A percentile compares a stretch with the other conserved stretches of the same genome.
phyloP scores from a whole-genome alignment of 2,113 vertebrate species.

The Taurulus bubalis region DNA sequence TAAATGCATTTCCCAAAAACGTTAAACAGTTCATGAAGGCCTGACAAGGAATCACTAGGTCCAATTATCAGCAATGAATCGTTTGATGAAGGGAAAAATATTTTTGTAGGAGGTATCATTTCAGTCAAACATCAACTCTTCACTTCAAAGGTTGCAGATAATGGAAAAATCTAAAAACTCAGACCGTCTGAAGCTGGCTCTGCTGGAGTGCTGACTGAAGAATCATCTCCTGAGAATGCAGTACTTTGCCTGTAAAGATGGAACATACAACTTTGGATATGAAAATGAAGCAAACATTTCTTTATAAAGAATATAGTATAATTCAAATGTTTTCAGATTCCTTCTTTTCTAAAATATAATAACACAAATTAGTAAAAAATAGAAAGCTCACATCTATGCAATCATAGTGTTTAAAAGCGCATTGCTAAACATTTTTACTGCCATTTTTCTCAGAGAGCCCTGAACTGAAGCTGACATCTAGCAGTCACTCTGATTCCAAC shows the following conservation, averaged over 20 bases:
- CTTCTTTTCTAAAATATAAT: neutral
- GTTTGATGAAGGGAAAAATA: neutral
- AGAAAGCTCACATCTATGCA: neutral
- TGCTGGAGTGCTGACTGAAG: conserved; percentile 63
- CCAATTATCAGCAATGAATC: neutral
- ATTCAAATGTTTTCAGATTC: neutral
- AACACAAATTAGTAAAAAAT: neutral
- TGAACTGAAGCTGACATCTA: conserved; percentile 27
- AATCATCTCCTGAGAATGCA: conserved; percentile 59
- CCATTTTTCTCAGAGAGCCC: conserved; percentile 19
- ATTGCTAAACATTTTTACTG: neutral
- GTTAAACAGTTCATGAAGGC: neutral
- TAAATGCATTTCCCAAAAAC: neutral
- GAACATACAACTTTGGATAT: too few species aligned
- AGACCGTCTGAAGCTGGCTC: conserved; percentile 33
- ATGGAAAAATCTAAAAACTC: conserved; percentile 43
- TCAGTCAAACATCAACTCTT: conserved; percentile 8
- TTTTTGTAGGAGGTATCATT: neutral
- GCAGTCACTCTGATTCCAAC: conserved; percentile 37
- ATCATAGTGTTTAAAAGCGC: neutral
- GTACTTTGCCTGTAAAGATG: conserved; percentile 67
- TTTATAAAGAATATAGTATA: too few species aligned
- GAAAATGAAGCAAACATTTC: too few species aligned
- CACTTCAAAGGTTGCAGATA: conserved; percentile 41
- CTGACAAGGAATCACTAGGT: neutral